phyloP scores from a whole-genome alignment of 2,797 vertebrate species.

The Helicolenus hilgendorfi region DNA sequence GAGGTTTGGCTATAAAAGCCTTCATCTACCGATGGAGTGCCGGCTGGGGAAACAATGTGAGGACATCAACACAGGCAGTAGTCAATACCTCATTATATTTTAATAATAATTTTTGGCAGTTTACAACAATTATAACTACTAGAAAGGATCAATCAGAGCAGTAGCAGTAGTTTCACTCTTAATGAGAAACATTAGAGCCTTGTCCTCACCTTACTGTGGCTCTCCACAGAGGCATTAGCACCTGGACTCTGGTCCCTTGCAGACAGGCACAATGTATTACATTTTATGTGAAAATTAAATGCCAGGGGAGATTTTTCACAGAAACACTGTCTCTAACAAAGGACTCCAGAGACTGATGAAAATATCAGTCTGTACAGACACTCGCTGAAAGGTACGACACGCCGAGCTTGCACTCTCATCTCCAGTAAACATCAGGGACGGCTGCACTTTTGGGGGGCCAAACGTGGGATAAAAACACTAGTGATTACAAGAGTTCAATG shows the following conservation, averaged over 20 bases:
- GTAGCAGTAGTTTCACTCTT: conserved; percentile 1
- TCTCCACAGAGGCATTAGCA: conserved; percentile 50
- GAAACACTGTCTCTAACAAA: conserved; percentile 67
- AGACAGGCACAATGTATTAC: conserved; percentile 66
- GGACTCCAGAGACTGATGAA: conserved; percentile 69
- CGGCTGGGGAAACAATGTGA: background rate
- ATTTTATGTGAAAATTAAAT: conserved; percentile 78
- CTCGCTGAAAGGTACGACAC: conserved; percentile 61
- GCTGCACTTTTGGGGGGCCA: background rate
- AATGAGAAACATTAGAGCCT: conserved; percentile 49
- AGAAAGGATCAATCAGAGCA: background rate
- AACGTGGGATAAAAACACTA: conserved; percentile 8
- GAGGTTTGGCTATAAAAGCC: background rate
- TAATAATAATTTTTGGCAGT: background rate
- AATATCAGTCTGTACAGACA: conserved; percentile 61
- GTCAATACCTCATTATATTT: background rate
- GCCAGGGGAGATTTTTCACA: conserved; percentile 56
- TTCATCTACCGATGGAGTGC: background rate
- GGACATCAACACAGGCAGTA: background rate
- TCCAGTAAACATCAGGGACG: conserved; percentile 69
- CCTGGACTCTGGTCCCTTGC: conserved; percentile 56
- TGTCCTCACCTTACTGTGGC: conserved; percentile 39
- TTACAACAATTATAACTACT: background rate
- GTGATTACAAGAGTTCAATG: conserved; percentile 31
- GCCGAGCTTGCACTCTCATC: conserved; percentile 61